Evolutionary conservation across 2,888 invertebrate genomes (phyloP), one percentile per base, ranked within the genome.

Genomic region (Chalcosyrphus nemorum): DNA sequence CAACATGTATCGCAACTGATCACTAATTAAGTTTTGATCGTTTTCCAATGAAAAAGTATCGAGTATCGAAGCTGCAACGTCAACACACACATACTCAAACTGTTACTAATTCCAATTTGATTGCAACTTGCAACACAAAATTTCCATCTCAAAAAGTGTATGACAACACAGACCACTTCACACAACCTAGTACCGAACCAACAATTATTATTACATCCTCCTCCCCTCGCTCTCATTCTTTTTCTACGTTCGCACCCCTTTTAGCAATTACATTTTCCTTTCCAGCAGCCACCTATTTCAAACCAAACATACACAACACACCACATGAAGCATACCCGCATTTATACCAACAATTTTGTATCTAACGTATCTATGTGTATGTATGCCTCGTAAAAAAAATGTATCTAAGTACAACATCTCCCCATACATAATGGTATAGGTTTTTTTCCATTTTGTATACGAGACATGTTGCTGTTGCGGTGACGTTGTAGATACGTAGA

Each of bases 401-500:
- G 35, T 41, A 57, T 66, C 54, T 27, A n/a, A n/a, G n/a, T n/a
- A 41, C 15, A 35, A 52, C 15, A 24, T 24, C 19, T 43, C 21
- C 17, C 19, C 54, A 45, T n/a, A 47, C 17, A 27, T 45, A 38
- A 52, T 71, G 54, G 32, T n/a, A n/a, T n/a, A 2, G 19, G 19
- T 29, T 43, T 19, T 19, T 24, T 50, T 70, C 7, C 43, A 50
- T 61, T 75, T 52, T 76, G 76, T 81, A 43, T 68, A 59, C 24
- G 77, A 45, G 71, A 78, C 82, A 82, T 82, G 82, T 82, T 82
- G 77, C 77, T 54, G 45, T 70, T 68, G 76, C 81, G 61, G 81
- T 76, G 81, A 66, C 66, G 80, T 81, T 75, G 68, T 70, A 59
- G 57, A 63, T 56, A 63, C 63, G 41, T 63, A 54, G 27, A 35